Evolutionary conservation across 2,113 vertebrate genomes (phyloP), one percentile per base, ranked within the genome.

Genomic region (Vicugna pacos): DNA sequence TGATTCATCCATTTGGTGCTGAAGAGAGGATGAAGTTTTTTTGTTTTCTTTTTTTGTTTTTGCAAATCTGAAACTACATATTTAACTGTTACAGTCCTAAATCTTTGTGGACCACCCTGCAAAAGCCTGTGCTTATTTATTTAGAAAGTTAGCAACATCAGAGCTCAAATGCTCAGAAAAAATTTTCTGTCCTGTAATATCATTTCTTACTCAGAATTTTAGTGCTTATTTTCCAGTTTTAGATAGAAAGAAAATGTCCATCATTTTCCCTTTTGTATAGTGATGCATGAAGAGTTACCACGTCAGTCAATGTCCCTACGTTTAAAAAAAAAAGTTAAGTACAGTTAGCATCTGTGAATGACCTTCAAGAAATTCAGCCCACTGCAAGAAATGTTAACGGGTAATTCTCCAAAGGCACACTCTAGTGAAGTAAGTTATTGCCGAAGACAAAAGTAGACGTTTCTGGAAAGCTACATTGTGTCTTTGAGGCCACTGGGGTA

Each of bases 401-500:
- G 48, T 93, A 87, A 97, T 82, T 96, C 72, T 96, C 83, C 94
- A 64, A 92, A 91, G 92, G 58, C 69, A 70, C 8, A 8, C 7
- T 95, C 50, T 80, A 84, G 77, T 75, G 56, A 70, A 87, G 38
- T 92, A 87, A 97, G 82, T 92, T 96, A 98, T 92, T 92, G 80
- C 50, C 70, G 92, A 87, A 77, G 91, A 95, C 48, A 82, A 94
- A 97, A 97, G 69, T 64, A 81, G 89, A 50, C 83, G 76, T 89
- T 93, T 96, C 79, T 88, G 89, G 94, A 93, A 93, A 84, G 95
- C 52, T 86, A n/a, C 75, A 87, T 19, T 88, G 46, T 91, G 38
- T 92, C 91, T 97, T 88, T 69, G 67, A 97, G 93, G 94, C 95
- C 97, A 97, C 95, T 64, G 67, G 97, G 83, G 94, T 62, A 76